Conservation (phyloP, 2,797 vertebrate species). For the Manis crassicaudata region DNA sequence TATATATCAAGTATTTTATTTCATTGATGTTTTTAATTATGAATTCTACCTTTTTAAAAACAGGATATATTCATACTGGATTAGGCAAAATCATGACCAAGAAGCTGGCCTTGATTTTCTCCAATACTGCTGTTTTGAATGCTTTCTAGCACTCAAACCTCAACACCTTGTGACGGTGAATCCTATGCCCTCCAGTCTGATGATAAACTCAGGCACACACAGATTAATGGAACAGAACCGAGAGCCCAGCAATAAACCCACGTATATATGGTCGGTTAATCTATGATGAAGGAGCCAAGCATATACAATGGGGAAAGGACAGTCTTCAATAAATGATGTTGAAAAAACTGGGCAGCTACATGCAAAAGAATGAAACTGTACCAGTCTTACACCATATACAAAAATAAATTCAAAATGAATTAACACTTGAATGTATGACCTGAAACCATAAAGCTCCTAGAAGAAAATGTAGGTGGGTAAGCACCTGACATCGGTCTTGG, state of each 20-base stretch:
- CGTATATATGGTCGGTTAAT: neutral
- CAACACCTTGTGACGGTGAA: neutral
- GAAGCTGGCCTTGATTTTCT: neutral
- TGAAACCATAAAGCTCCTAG: neutral
- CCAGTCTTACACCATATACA: neutral
- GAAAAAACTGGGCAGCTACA: neutral
- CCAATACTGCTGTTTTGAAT: rapidly evolving
- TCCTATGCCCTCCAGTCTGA: neutral
- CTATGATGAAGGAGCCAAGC: neutral
- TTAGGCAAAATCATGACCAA: neutral
- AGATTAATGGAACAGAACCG: neutral
- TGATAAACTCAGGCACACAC: neutral
- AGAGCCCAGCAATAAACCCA: neutral
- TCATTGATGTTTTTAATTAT: neutral
- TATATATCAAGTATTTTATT: neutral
- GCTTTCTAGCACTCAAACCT: neutral
- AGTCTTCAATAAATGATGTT: no score
- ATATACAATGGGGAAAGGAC: neutral
- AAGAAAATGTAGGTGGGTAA: neutral
- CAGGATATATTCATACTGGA: neutral
- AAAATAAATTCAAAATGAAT: neutral
- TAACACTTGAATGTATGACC: neutral
- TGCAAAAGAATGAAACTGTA: neutral
- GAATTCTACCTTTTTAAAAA: neutral
- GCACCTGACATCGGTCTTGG: neutral